phyloP scores from a whole-genome alignment of 2,888 invertebrate species.

The Phalangium opilio region DNA sequence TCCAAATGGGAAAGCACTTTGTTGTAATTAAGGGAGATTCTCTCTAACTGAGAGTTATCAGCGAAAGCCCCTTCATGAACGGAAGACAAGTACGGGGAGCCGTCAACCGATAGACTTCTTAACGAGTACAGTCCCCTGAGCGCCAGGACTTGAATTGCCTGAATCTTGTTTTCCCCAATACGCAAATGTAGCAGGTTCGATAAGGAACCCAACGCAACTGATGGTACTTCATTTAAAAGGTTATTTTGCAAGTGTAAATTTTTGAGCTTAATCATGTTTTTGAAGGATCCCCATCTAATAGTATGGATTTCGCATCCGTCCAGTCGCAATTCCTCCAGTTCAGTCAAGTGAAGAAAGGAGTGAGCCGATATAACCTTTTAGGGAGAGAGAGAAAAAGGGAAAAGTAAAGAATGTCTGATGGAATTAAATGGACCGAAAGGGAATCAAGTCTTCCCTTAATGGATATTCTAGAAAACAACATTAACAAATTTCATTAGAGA shows the following conservation, averaged over 20 bases:
- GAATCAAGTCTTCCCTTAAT: too few species aligned
- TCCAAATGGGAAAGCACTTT: slow-evolving; percentile 11
- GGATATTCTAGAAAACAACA: too few species aligned
- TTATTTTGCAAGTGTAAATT: slow-evolving; percentile 16
- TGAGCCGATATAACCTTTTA: slow-evolving; percentile 31
- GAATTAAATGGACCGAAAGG: too few species aligned
- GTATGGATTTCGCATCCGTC: slow-evolving; percentile 24
- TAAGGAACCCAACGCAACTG: slow-evolving; percentile 11
- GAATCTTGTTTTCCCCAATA: slow-evolving; percentile 13
- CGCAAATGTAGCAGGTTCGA: slow-evolving; percentile 12
- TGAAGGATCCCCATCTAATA: slow-evolving; percentile 16
- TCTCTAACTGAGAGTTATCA: slow-evolving; percentile 12
- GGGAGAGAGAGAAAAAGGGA: too few species aligned
- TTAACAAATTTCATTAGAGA: too few species aligned
- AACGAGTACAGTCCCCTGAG: slow-evolving; percentile 10
- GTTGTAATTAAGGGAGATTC: slow-evolving; percentile 15
- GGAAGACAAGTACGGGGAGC: slow-evolving; percentile 8
- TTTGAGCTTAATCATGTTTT: slow-evolving; percentile 12
- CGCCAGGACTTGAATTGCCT: slow-evolving; percentile 6
- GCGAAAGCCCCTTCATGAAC: slow-evolving; percentile 16
- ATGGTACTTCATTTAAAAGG: slow-evolving; percentile 13
- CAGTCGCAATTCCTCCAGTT: slow-evolving; percentile 55
- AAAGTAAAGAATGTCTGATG: too few species aligned
- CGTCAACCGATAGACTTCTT: slow-evolving; percentile 10
- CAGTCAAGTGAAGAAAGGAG: slow-evolving; percentile 33